These are phyloP conservation scores for Phallusia fumigata DNA, from an alignment of 23 tunicate species.

Conservation along the genomic window DNA sequence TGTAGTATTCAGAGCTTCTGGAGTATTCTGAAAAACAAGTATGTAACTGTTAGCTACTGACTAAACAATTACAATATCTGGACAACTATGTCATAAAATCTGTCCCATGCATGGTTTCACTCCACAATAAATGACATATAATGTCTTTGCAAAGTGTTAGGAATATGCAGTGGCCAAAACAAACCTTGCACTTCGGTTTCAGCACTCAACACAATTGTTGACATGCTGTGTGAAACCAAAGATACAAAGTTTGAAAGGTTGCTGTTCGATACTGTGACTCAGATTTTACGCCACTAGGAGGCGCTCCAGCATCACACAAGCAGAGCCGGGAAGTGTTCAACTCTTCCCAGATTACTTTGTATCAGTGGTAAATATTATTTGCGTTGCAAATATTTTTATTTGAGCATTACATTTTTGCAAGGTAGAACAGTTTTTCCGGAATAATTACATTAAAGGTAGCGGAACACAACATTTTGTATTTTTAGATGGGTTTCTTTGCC, in stretches of 20 bases:
- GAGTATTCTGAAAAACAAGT: conserved; percentile 84
- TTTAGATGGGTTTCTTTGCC: no score
- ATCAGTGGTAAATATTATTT: conserved; percentile 16
- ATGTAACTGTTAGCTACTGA: no score
- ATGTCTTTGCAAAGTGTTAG: no score
- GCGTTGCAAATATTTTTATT: no score
- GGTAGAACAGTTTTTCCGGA: no score
- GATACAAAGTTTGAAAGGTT: background rate
- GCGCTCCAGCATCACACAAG: conserved; percentile 73
- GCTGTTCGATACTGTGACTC: conserved; percentile 46
- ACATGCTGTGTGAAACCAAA: background rate
- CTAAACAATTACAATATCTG: no score
- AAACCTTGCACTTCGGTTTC: no score
- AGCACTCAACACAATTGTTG: conserved; percentile 7
- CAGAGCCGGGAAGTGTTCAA: no score
- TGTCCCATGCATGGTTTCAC: conserved; percentile 75
- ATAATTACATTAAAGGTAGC: no score
- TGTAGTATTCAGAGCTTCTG: conserved; percentile 63
- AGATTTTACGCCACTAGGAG: conserved; percentile 60
- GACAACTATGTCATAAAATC: background rate
- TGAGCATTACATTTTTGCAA: no score
- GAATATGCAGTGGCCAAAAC: no score
- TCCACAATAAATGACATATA: conserved; percentile 44
- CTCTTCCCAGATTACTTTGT: conserved; percentile 54
- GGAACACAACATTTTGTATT: no score